Conservation (phyloP, 92 coral and sea anemone species). For the Epizoanthus ramosus region DNA sequence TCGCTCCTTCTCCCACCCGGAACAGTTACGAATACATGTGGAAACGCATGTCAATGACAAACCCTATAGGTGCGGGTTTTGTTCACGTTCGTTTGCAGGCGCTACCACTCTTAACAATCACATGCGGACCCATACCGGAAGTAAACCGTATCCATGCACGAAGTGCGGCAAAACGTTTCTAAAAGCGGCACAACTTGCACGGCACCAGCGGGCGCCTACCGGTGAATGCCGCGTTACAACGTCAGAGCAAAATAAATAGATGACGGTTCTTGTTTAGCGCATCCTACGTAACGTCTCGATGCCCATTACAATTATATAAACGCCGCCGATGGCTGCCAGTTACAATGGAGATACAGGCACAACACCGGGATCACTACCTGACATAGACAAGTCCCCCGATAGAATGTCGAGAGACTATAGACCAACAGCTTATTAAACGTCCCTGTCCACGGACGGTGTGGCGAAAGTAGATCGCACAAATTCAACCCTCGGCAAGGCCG, state of each 20-base stretch:
- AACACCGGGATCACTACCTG: too few species aligned
- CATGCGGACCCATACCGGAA: slow-evolving; percentile 95
- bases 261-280: too few species aligned
- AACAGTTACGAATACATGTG: slow-evolving; percentile 90
- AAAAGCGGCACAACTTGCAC: slow-evolving; percentile 73
- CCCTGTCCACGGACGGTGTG: too few species aligned
- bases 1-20: slow-evolving; percentile 76
- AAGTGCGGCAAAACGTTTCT: slow-evolving; percentile 71
- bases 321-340: too few species aligned
- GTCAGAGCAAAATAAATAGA: neutral
- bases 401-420: too few species aligned
- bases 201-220: slow-evolving; percentile 59
- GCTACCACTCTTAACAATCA: slow-evolving; percentile 97
- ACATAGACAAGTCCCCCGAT: too few species aligned
- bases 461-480: too few species aligned
- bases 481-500: too few species aligned
- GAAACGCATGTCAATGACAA: slow-evolving; percentile 91
- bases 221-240: slow-evolving; percentile 24
- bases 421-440: too few species aligned
- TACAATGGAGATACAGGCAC: too few species aligned
- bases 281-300: too few species aligned
- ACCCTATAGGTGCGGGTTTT: slow-evolving; percentile 95
- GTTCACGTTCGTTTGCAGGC: slow-evolving; percentile 95
- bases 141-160: slow-evolving; percentile 71
- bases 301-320: too few species aligned